These are phyloP conservation scores for Lepidocyrtinus sp. DNA, from an alignment of 2,888 invertebrate species.

Conservation along the genomic window DNA sequence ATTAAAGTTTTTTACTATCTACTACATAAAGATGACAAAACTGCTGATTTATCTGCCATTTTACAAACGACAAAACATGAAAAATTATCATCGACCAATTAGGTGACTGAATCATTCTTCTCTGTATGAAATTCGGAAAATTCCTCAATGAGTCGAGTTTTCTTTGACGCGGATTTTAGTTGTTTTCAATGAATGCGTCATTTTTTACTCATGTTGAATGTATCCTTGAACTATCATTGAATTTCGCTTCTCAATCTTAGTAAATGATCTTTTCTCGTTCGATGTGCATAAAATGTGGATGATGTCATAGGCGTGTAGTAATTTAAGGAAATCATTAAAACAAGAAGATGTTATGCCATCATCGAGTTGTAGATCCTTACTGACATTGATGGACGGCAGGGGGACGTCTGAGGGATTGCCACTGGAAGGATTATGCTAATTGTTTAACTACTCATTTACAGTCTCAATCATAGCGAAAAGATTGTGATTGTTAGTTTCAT, in stretches of 20 bases:
- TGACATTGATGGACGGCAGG: constrained; percentile 27
- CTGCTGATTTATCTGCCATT: too few species aligned
- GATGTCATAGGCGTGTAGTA: constrained; percentile 33
- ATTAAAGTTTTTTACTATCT: too few species aligned
- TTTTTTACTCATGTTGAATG: background rate
- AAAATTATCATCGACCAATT: too few species aligned
- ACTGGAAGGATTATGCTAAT: constrained; percentile 35
- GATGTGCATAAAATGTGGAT: constrained; percentile 1
- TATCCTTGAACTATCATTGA: constrained; percentile 18
- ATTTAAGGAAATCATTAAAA: background rate
- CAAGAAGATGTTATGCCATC: background rate
- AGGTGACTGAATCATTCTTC: background rate
- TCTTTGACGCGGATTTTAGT: background rate
- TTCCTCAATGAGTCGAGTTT: background rate
- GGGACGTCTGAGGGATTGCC: constrained; percentile 31
- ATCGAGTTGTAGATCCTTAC: background rate
- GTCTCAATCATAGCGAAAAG: constrained; percentile 11
- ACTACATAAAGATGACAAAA: too few species aligned
- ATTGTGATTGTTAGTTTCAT: constrained; percentile 8
- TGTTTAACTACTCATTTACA: constrained; percentile 33
- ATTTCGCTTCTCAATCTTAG: background rate
- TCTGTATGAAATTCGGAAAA: background rate
- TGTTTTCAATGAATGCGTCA: background rate
- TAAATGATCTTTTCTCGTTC: background rate
- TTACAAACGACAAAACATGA: too few species aligned